A percentile compares a stretch with the other conserved stretches of the same genome.
Conservation (phyloP, 2,113 vertebrate genomes). For the Plestiodon gilberti region DNA sequence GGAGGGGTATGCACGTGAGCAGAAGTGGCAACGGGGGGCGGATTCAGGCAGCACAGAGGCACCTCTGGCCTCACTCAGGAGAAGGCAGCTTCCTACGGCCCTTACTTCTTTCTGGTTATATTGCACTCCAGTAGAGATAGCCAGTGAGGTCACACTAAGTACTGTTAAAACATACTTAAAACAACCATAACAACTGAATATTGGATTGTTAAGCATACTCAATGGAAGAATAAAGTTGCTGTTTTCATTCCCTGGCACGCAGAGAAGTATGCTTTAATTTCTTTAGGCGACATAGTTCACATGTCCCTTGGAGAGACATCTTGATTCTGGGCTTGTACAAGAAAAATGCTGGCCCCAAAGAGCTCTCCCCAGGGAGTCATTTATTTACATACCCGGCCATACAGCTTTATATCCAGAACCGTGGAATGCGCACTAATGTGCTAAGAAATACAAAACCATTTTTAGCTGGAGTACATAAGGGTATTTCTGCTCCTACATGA, state of each 20-base stretch:
- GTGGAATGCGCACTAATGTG: conserved; percentile 14
- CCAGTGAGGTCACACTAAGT: not conserved
- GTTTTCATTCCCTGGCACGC: conserved; percentile 27
- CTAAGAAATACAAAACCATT: conserved; percentile 17
- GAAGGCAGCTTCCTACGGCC: too few relatives aligned
- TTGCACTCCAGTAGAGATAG: not conserved
- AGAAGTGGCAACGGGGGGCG: too few relatives aligned
- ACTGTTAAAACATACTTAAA: not conserved
- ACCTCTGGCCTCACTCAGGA: too few relatives aligned
- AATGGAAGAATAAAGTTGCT: conserved; percentile 14
- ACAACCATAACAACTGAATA: not conserved
- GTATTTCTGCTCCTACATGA: not conserved
- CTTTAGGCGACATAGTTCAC: conserved; percentile 23
- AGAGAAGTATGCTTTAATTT: conserved; percentile 30
- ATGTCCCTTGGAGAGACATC: not conserved
- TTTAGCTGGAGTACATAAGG: conserved; percentile 20
- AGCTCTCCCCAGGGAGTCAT: conserved; percentile 9
- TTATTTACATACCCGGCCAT: conserved; percentile 19
- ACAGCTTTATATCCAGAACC: conserved; percentile 6
- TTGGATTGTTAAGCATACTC: conserved; percentile 42
- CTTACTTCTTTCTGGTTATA: not conserved
- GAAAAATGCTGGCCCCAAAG: conserved; percentile 26
- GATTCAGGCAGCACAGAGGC: too few relatives aligned
- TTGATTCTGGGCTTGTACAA: conserved; percentile 19
- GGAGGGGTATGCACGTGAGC: too few relatives aligned